Percentiles rank a stretch among this genome's conserved stretches.
Evolutionary conservation across 2,797 vertebrate species (phyloP).

Genomic region (Diceros bicornis): DNA sequence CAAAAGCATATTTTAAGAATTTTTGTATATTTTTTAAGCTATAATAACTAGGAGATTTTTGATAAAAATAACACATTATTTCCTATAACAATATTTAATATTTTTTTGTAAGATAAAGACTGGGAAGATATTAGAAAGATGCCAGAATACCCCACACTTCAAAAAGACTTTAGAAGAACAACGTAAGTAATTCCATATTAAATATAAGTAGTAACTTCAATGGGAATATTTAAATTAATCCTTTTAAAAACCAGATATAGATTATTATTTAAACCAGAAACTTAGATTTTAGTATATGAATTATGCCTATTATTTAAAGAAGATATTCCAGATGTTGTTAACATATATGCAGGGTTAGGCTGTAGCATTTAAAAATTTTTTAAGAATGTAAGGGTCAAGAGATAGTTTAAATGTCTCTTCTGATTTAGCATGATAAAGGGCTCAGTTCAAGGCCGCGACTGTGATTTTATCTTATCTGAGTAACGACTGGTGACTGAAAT

Average conservation of each 20-base stretch:
- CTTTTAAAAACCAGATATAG: slow-evolving; percentile 30
- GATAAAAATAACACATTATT: not conserved
- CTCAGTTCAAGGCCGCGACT: not conserved
- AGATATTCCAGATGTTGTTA: slow-evolving; percentile 26
- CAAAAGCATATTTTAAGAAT: slow-evolving; percentile 19
- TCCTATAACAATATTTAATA: slow-evolving; percentile 73
- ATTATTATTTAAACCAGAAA: slow-evolving; percentile 65
- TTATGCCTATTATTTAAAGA: slow-evolving; percentile 46
- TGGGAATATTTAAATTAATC: slow-evolving; percentile 9
- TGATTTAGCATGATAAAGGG: not conserved
- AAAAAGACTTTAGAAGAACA: slow-evolving; percentile 99
- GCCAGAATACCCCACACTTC: slow-evolving; percentile 98
- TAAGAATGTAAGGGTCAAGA: not conserved
- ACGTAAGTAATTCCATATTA: slow-evolving; percentile 92
- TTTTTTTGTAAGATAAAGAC: slow-evolving; percentile 95
- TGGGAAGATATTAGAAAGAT: slow-evolving; percentile 99
- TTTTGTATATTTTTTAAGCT: slow-evolving; percentile 55
- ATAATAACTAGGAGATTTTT: slow-evolving; percentile 62
- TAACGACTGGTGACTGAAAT: slow-evolving; percentile 16
- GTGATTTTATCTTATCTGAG: not conserved
- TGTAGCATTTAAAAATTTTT: slow-evolving; percentile 19
- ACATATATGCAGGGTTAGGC: not conserved
- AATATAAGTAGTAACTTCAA: slow-evolving; percentile 11
- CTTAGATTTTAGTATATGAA: not conserved
- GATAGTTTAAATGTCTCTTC: slow-evolving; percentile 28